phyloP scores from a whole-genome alignment of 2,797 vertebrate genomes.

The Caiman crocodilus region DNA sequence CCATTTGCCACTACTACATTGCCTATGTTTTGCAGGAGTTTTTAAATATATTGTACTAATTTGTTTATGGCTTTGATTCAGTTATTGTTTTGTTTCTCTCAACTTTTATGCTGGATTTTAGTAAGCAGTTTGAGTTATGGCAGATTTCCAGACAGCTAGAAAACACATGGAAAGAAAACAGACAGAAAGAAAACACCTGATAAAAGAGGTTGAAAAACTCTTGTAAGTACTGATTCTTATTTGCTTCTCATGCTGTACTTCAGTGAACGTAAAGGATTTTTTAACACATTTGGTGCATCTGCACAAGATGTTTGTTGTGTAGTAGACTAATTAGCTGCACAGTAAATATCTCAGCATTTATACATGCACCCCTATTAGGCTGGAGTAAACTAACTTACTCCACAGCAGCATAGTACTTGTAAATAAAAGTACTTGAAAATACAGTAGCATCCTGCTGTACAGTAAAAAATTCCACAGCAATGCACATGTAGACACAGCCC shows the following conservation, averaged over 20 bases:
- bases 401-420: too few relatives aligned
- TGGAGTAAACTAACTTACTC: too few relatives aligned
- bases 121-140: neutral
- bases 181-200: constrained; percentile 77
- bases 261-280: neutral
- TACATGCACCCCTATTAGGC: too few relatives aligned
- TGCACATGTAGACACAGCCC: too few relatives aligned
- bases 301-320: too few relatives aligned
- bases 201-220: constrained; percentile 77
- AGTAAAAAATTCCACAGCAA: too few relatives aligned
- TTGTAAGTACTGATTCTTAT: constrained; percentile 70
- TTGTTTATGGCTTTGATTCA: neutral
- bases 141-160: neutral
- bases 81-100: neutral
- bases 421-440: too few relatives aligned
- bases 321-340: too few relatives aligned
- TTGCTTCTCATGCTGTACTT: neutral
- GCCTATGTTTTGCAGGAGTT: neutral
- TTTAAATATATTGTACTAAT: neutral
- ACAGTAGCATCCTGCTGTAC: too few relatives aligned
- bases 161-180: neutral
- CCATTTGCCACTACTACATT: neutral
- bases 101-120: neutral
- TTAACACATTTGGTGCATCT: neutral
- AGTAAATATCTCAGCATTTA: too few relatives aligned